phyloP scores from a whole-genome alignment of 2,888 invertebrate genomes.

The Xestia xanthographa region DNA sequence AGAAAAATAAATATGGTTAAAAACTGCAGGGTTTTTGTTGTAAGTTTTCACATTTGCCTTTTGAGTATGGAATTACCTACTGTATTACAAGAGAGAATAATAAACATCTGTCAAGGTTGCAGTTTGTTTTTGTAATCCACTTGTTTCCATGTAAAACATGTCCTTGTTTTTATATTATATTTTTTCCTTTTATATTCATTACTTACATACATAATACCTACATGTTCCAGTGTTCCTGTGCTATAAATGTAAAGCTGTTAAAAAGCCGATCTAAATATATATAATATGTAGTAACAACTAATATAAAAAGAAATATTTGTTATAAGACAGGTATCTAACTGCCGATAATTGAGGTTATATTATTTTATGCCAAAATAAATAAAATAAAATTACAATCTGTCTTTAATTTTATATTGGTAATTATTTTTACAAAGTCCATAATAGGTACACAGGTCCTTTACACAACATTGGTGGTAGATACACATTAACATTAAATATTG shows the following conservation, averaged over 20 bases:
- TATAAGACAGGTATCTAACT: constrained; percentile 9
- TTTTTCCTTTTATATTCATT: too few relatives aligned
- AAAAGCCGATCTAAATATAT: constrained; percentile 6
- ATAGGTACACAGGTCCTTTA: constrained; percentile 18
- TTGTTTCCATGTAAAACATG: not conserved
- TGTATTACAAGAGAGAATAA: constrained; percentile 12
- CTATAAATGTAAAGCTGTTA: constrained; percentile 25
- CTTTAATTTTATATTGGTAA: constrained; percentile 33
- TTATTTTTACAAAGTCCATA: constrained; percentile 19
- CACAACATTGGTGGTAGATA: constrained; percentile 3
- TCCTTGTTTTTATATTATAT: not conserved
- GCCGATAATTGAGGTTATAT: constrained; percentile 27
- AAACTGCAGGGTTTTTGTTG: constrained; percentile 28
- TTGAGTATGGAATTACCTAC: constrained; percentile 18
- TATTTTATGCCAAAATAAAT: constrained; percentile 47
- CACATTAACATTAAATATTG: not conserved
- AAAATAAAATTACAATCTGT: constrained; percentile 20
- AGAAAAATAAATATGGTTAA: constrained; percentile 4
- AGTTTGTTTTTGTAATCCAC: constrained; percentile 3
- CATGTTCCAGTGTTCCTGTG: constrained; percentile 24
- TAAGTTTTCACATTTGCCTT: constrained; percentile 21
- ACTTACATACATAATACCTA: not conserved
- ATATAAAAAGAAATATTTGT: constrained; percentile 22
- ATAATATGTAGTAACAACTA: not conserved
- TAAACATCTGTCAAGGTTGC: not conserved